Conservation (phyloP, 2,113 vertebrate genomes). For the Hyla sarda region DNA sequence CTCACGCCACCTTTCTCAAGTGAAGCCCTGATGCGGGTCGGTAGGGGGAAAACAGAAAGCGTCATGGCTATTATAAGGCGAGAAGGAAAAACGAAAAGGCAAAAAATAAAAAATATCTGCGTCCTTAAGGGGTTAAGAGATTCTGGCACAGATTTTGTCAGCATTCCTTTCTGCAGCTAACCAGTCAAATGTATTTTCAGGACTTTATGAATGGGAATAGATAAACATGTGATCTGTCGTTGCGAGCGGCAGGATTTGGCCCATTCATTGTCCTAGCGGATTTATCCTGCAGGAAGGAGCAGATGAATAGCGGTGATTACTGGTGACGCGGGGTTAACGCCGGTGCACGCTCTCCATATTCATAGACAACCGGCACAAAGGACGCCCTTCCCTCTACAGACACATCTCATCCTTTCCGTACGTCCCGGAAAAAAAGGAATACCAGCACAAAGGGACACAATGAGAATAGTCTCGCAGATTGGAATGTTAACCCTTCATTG, state of each 20-base stretch:
- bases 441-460: background rate
- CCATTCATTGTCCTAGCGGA: background rate
- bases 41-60: no score
- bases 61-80: no score
- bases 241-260: background rate
- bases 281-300: background rate
- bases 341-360: background rate
- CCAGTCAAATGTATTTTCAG: no score
- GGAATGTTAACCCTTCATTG: background rate
- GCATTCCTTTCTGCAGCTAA: no score
- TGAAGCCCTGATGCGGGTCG: no score
- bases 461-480: background rate
- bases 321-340: background rate
- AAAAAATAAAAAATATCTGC: no score
- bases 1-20: no score
- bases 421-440: constrained; percentile 2
- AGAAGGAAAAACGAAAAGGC: no score
- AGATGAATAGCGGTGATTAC: constrained; percentile 2
- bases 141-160: no score
- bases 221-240: background rate
- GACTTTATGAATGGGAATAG: background rate
- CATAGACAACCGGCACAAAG: constrained; percentile 3
- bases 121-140: no score
- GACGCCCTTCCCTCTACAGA: background rate
- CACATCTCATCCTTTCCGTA: background rate